phyloP scores from a whole-genome alignment of 1,140 invertebrate species.

The Drosophila kohkoa region DNA sequence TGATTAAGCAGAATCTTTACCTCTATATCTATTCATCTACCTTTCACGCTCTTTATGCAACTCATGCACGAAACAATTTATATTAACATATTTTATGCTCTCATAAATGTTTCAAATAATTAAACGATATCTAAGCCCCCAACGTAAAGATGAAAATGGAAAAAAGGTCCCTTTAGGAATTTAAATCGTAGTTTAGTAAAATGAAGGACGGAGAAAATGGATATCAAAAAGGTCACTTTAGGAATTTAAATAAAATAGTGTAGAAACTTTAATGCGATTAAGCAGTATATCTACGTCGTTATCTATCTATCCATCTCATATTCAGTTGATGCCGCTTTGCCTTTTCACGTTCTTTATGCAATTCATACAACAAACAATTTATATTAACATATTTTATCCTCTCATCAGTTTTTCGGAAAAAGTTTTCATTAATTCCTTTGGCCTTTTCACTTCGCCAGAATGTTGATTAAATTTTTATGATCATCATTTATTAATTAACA shows the following conservation, averaged over 20 bases:
- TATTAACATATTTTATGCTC: constrained; percentile 34
- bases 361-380: constrained; percentile 28
- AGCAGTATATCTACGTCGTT: neutral
- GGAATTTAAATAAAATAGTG: no score
- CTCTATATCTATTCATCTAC: no score
- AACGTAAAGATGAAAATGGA: no score
- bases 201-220: no score
- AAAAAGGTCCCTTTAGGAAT: no score
- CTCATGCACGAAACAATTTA: constrained; percentile 27
- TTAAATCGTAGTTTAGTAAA: no score
- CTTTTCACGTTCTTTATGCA: constrained; percentile 3
- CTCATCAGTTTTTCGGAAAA: constrained; percentile 4
- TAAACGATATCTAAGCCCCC: no score
- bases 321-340: no score
- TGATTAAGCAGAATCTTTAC: no score
- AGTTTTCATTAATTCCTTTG: constrained; percentile 20
- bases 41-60: neutral
- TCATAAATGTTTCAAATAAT: constrained; percentile 1
- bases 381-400: constrained; percentile 36
- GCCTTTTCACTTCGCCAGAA: constrained; percentile 12
- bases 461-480: constrained; percentile 63
- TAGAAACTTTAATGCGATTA: no score
- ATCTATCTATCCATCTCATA: no score
- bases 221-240: no score
- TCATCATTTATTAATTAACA: constrained; percentile 49